Conservation (phyloP, 2,888 invertebrate genomes). For the Erynnis tages region DNA sequence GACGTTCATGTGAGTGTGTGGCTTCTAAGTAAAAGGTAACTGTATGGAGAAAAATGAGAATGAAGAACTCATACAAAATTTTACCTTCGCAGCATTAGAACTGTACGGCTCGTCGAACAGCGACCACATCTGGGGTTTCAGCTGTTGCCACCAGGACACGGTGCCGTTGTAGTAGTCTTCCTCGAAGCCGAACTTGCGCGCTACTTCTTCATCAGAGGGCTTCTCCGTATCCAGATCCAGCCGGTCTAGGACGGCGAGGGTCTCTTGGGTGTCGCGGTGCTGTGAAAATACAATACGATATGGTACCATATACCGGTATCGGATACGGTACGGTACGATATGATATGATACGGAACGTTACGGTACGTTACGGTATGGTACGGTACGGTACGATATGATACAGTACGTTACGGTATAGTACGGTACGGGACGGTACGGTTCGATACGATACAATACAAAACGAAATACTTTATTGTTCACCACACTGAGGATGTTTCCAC, state of each 20-base stretch:
- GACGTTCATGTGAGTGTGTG: too few relatives aligned
- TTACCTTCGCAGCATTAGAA: constrained; percentile 97
- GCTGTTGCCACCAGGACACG: constrained; percentile 97
- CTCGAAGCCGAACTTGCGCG: constrained; percentile 98
- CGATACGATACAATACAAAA: too few relatives aligned
- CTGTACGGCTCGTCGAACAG: constrained; percentile 99
- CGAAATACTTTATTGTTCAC: too few relatives aligned
- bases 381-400: too few relatives aligned
- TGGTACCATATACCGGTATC: too few relatives aligned
- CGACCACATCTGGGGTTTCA: constrained; percentile 99
- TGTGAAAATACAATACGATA: constrained; percentile 49
- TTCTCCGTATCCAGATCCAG: constrained; percentile 99
- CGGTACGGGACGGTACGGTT: too few relatives aligned
- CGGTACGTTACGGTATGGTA: too few relatives aligned
- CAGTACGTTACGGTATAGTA: too few relatives aligned
- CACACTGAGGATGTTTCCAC: too few relatives aligned
- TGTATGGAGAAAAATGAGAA: too few relatives aligned
- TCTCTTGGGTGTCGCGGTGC: constrained; percentile 99
- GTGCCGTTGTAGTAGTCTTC: constrained; percentile 96
- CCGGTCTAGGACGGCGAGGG: constrained; percentile 97
- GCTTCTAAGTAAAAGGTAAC: neutral
- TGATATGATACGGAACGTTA: too few relatives aligned
- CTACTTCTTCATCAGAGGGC: constrained; percentile 98
- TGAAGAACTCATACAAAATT: neutral
- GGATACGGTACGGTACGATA: too few relatives aligned